Base-by-base conservation (phyloP, 1,140 invertebrate species). In the Mesaphorura yosii region DNA sequence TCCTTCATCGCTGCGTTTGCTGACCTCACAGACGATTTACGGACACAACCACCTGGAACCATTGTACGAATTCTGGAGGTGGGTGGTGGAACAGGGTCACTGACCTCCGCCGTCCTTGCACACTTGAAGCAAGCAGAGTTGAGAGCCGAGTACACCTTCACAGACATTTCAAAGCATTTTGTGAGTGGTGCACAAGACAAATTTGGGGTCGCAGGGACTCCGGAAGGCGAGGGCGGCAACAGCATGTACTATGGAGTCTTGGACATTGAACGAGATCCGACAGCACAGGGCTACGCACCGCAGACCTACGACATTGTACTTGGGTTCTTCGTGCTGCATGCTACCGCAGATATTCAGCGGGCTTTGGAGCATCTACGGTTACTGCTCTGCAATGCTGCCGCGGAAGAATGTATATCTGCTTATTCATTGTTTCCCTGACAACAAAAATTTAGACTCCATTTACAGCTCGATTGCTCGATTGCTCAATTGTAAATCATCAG, bases 251-350 rank as follows among this genome's bases (percentile, higher is more conserved):
- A 26, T 27, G 25, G 42, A 48, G 20, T 26, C 1, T 25, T 55
- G 2, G 34, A 55, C 15, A 41, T 55, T 20, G 53, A 55, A 17
- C 27, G 31, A 25, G 53, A 55, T 34, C 45, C 37, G 1, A 25
- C 17, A 12, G 2, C 2, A 1, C 53, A 55, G 12, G 53, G 53
- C 3, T 55, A 48, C 17, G 29, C 25, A 17, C 53, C 53, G 0
- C 17, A 48, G 17, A 25, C 28, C 5, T 55, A 48, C 25, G 53
- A 55, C 44, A 19, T 46, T 20, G 39, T 41, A 1, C 7, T 38
- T 2, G 53, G 45, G n/a, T 3, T 23, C 2, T 28, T 42, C 1
- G 53, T 55, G 1, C 15, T 55, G 15, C 53, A 55, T 20, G 46
- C 46, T 5, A 55, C 53, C 2, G 34, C 26, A 17, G 25, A 48